A percentile compares a stretch with the other conserved stretches of the same genome.
Conservation (phyloP, 2,888 invertebrate species). For the Mystacides longicornis region DNA sequence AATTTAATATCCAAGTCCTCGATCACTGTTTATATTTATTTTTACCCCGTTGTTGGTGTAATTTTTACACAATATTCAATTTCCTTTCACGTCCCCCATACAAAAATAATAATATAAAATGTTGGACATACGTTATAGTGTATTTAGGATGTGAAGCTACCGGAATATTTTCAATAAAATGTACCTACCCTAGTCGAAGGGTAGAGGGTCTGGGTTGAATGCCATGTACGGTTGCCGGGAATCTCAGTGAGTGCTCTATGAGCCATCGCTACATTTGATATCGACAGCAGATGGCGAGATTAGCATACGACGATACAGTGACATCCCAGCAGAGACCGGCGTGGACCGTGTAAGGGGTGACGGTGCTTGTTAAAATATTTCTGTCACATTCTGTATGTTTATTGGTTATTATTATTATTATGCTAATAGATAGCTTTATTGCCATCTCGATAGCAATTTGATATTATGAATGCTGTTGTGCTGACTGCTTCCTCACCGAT, state of each 20-base stretch:
- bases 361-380: neutral
- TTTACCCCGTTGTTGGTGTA: too few species aligned
- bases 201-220: neutral
- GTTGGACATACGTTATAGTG: too few species aligned
- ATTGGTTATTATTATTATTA: too few species aligned
- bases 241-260: neutral
- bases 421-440: too few species aligned
- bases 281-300: neutral
- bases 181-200: too few species aligned
- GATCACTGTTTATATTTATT: too few species aligned
- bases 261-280: constrained; percentile 1
- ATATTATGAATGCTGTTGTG: neutral
- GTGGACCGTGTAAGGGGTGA: neutral
- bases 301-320: neutral
- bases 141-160: neutral
- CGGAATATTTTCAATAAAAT: neutral
- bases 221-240: too few species aligned
- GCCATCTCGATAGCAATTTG: neutral
- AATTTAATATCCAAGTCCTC: too few species aligned
- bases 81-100: too few species aligned
- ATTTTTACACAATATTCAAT: too few species aligned
- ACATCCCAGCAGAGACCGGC: neutral
- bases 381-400: neutral
- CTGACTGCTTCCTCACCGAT: too few species aligned
- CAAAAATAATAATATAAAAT: too few species aligned